Evolutionary conservation across 1,140 invertebrate genomes (phyloP).

Genomic region (Bathynomus jamesi): DNA sequence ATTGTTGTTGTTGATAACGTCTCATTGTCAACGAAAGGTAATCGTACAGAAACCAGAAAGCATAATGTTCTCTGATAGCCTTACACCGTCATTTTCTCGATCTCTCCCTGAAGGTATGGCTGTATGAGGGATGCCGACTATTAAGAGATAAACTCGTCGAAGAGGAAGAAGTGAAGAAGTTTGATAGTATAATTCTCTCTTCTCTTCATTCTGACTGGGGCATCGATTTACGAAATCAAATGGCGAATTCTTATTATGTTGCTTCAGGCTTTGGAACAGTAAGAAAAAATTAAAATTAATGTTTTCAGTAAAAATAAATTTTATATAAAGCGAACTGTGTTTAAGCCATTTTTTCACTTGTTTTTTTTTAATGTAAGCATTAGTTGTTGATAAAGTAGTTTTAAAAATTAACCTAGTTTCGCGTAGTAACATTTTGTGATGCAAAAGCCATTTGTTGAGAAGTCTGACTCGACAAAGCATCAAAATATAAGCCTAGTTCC

Average conservation of each 20-base stretch:
- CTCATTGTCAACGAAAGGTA: no score
- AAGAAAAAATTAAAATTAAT: slow-evolving; percentile 3
- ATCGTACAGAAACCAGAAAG: no score
- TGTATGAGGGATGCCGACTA: slow-evolving; percentile 64
- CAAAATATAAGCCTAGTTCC: no score
- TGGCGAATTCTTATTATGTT: slow-evolving; percentile 45
- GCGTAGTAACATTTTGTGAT: no score
- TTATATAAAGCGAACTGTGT: background rate
- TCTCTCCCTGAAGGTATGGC: slow-evolving; percentile 52
- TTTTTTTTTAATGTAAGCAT: no score
- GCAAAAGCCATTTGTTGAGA: no score
- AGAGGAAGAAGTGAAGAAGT: slow-evolving; percentile 57
- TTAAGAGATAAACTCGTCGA: slow-evolving; percentile 69
- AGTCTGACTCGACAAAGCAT: no score
- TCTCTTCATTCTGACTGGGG: slow-evolving; percentile 49
- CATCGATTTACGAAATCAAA: slow-evolving; percentile 43
- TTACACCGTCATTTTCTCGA: no score
- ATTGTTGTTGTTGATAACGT: no score
- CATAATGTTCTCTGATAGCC: no score
- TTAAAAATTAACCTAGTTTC: no score
- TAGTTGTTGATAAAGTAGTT: no score
- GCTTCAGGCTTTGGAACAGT: slow-evolving; percentile 44
- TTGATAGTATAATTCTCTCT: slow-evolving; percentile 56
- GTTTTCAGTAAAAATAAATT: background rate
- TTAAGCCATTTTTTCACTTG: slow-evolving; percentile 18